phyloP scores from a whole-genome alignment of 2,797 vertebrate species.

The Schizopygopsis malacanthus region DNA sequence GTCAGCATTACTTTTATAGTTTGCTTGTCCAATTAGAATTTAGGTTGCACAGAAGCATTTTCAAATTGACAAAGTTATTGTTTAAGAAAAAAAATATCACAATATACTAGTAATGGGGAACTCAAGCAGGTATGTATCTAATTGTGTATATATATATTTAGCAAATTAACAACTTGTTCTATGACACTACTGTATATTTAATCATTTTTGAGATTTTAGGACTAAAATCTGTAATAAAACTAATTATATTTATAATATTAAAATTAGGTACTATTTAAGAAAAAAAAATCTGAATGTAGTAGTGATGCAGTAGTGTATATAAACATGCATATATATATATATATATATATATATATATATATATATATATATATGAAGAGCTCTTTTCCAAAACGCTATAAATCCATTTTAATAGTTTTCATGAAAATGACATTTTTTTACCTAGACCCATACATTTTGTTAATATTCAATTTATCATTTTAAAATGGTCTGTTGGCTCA shows the following conservation, averaged over 20 bases:
- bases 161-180: too few relatives aligned
- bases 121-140: background rate
- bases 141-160: too few relatives aligned
- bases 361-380: too few relatives aligned
- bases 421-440: too few relatives aligned
- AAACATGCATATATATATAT: background rate
- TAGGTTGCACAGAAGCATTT: background rate
- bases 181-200: background rate
- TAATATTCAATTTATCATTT: too few relatives aligned
- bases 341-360: too few relatives aligned
- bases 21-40: background rate
- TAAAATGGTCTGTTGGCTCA: too few relatives aligned
- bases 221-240: constrained; percentile 23
- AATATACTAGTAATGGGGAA: background rate
- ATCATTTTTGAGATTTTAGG: background rate
- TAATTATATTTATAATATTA: background rate
- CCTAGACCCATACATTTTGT: too few relatives aligned
- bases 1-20: background rate
- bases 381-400: too few relatives aligned
- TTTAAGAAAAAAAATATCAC: background rate
- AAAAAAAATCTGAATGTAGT: background rate
- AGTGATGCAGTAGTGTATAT: background rate
- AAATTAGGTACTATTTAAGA: background rate
- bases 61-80: background rate
- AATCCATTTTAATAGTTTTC: too few relatives aligned